Evolutionary conservation across 1,140 invertebrate species (phyloP), one percentile per base, ranked within the genome.

Genomic region (Apis cerana): DNA sequence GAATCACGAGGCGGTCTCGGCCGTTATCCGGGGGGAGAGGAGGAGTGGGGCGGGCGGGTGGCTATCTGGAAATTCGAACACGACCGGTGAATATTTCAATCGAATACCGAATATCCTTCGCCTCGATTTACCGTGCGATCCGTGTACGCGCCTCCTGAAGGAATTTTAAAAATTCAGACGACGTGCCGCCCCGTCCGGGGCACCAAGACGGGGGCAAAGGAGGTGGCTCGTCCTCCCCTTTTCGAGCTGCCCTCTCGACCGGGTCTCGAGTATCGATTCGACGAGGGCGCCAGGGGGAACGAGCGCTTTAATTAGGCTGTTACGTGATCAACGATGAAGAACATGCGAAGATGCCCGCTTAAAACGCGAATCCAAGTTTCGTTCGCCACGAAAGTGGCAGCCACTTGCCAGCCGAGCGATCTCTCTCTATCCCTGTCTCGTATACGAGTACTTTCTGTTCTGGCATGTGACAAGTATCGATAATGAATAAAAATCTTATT

Each of bases 91-190:
- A 82, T 82, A 82, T 82, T 82, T 82, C 80, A 82, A 82, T 82
- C 80, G 80, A 82, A 76, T 56, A 76, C 74, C 80, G 80, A 82
- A 82, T 82, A 82, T 82, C 80, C 80, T 76, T 76, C 80, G 72
- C 64, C 74, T 76, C 80, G 80, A 82, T 82, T 82, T 82, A 82
- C 80, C 80, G 71, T 75, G 69, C 78, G 78, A 80, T 80, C 70
- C 78, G 78, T 54, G 80, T 68, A 82, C 80, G 74, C 80, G 80
- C 19, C 33, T 76, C 80, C 80, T 82, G 74, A 82, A 82, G 80
- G 80, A 82, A 82, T 82, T 76, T 82, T 68, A 82, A 76, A 82
- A 76, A 82, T 82, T 82, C 80, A 82, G n/a, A 33, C 62, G 71
- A 58, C 80, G 71, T 59, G 43, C 80, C 62, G 21, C n/a, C 10